These are phyloP conservation scores for Coenonympha arcania DNA, from an alignment of 2,888 invertebrate genomes.

Conservation along the genomic window DNA sequence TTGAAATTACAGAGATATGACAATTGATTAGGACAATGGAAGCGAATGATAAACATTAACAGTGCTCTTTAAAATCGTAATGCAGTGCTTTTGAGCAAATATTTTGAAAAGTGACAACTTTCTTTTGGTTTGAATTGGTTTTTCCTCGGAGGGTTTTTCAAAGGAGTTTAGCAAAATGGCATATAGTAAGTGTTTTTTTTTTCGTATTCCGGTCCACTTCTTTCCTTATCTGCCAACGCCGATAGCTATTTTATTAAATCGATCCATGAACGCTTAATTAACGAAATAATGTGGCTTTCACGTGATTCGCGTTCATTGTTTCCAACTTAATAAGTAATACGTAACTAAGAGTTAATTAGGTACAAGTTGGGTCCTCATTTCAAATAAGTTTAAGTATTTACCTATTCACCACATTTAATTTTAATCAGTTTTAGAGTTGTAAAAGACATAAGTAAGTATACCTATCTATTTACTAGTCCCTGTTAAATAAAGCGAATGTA, in stretches of 20 bases:
- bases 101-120: background rate
- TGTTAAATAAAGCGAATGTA: no score
- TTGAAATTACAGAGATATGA: slow-evolving; percentile 22
- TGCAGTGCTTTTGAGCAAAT: slow-evolving; percentile 9
- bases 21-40: slow-evolving; percentile 22
- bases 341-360: no score
- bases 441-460: no score
- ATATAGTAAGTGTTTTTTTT: slow-evolving; percentile 27
- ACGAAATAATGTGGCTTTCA: background rate
- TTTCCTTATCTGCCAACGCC: background rate
- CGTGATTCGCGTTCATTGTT: no score
- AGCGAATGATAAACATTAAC: slow-evolving; percentile 22
- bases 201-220: background rate
- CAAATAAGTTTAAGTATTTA: no score
- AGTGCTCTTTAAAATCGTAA: slow-evolving; percentile 1
- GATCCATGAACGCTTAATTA: background rate
- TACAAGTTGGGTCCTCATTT: no score
- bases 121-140: slow-evolving; percentile 10
- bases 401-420: no score
- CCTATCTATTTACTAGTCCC: no score
- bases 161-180: slow-evolving; percentile 26
- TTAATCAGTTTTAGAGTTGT: no score
- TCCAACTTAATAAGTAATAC: no score
- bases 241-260: background rate
- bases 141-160: no score